Evolutionary conservation across 2,888 invertebrate species (phyloP), one percentile per base, ranked within the genome.

Genomic region (Blastobasis lacticolella): DNA sequence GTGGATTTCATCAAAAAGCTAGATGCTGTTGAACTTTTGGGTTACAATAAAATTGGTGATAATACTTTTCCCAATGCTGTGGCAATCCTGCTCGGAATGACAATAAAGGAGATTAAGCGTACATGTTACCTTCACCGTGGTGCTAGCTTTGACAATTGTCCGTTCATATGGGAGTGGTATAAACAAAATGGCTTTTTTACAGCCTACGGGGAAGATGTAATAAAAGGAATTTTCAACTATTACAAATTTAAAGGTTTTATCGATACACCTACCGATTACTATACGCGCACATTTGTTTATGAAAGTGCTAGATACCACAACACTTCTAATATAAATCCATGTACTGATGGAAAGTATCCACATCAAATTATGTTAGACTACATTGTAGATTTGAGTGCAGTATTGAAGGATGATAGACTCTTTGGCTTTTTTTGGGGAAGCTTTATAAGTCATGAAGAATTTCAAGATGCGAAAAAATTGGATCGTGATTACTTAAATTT

Each of bases 381-480:
- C 66, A 88, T 92, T 5, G 71, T 82, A 10, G 91, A 91, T 59
- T 90, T 94, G 45, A 87, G 91, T 0, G 74, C 77, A 0, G 81
- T 81, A 4, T 90, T 94, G 71, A 75, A 75, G 38, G 62, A 78
- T 0, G 80, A 89, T 5, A 89, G 90, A 6, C 91, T 92, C 67
- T 96, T 97, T 73, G 93, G 92, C 0, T 92, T 96, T 59, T 92
- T 94, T 66, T 97, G 96, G 95, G 90, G 93, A 53, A 91, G 92
- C n/a, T 92, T 94, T 55, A 78, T 96, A 54, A 93, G 94, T 1
- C 97, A 97, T 69, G 96, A 96, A 66, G 90, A 90, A 64, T 82
- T 95, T 40, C 95, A 95, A 71, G 91, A 91, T 66, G 93, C 95
- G 0, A 88, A 88, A 54, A 68, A 92, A 10, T 93, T 94, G 48